These are phyloP conservation scores for Lindbergichthys nudifrons DNA, from an alignment of 2,797 vertebrate genomes.

Conservation along the genomic window DNA sequence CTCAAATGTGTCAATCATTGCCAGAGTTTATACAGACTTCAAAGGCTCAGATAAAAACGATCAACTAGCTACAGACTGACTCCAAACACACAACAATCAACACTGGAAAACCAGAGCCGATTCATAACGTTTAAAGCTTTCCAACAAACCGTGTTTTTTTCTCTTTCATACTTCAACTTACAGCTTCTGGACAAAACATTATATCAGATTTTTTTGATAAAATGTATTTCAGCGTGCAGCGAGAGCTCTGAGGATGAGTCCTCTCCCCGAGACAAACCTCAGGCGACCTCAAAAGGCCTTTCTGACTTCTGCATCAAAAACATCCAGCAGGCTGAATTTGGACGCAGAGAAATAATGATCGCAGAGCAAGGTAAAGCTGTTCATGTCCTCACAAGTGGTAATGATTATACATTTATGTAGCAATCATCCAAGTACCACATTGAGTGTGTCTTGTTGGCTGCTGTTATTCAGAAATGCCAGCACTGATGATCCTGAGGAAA, in stretches of 20 bases:
- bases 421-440: background rate
- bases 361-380: conserved; percentile 88
- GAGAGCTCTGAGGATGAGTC: conserved; percentile 90
- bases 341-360: conserved; percentile 92
- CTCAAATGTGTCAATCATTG: conserved; percentile 54
- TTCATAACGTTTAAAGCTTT: background rate
- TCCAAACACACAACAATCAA: conserved; percentile 12
- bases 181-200: background rate
- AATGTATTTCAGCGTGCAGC: conserved; percentile 76
- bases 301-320: conserved; percentile 94
- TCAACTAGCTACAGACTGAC: conserved; percentile 17
- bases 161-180: background rate
- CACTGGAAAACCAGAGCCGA: conserved; percentile 13
- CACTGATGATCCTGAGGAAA: conserved; percentile 93
- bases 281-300: conserved; percentile 89
- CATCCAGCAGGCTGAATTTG: conserved; percentile 91
- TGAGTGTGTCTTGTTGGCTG: background rate
- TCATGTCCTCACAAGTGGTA: background rate
- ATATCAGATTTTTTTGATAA: background rate
- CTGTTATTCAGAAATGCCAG: conserved; percentile 90
- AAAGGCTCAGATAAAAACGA: conserved; percentile 46
- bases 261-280: conserved; percentile 88
- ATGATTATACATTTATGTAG: background rate
- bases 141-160: background rate
- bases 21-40: conserved; percentile 41